phyloP scores from a whole-genome alignment of 2,888 invertebrate species.

The Drosophila anceps region DNA sequence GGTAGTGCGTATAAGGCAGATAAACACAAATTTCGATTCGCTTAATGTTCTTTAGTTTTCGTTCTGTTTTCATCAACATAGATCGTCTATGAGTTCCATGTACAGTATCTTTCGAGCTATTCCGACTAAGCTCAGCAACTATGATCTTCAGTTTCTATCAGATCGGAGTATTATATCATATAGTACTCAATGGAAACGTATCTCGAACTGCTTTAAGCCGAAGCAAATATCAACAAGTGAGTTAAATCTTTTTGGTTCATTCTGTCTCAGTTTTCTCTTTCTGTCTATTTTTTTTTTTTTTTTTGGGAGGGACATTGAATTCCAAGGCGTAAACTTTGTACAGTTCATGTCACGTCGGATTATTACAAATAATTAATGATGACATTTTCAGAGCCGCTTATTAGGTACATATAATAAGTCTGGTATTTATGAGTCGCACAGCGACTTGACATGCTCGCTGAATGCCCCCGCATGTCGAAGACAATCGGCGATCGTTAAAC shows the following conservation, averaged over 20 bases:
- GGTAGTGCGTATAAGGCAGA: neutral
- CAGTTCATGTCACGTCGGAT: constrained; percentile 40
- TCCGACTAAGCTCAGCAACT: too few species aligned
- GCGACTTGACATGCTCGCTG: constrained; percentile 6
- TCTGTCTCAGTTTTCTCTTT: constrained; percentile 13
- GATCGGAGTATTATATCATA: neutral
- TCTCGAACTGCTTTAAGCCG: neutral
- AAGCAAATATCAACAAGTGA: neutral
- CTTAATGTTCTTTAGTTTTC: neutral
- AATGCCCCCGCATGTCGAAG: constrained; percentile 12
- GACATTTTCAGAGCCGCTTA: constrained; percentile 57
- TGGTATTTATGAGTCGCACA: constrained; percentile 31
- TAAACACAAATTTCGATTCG: neutral
- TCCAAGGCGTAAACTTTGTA: constrained; percentile 46
- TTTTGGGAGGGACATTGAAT: constrained; percentile 27
- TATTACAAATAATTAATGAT: constrained; percentile 65
- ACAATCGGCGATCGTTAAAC: constrained; percentile 23
- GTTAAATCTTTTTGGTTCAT: constrained; percentile 1
- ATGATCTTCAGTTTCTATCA: neutral
- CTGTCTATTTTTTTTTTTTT: neutral
- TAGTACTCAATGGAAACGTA: neutral
- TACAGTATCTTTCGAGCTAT: too few species aligned
- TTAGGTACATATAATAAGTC: constrained; percentile 35
- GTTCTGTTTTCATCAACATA: neutral
- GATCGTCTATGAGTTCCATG: neutral